These are phyloP conservation scores for Ariopsis seemanni DNA, from an alignment of 2,113 vertebrate genomes.

Conservation along the genomic window DNA sequence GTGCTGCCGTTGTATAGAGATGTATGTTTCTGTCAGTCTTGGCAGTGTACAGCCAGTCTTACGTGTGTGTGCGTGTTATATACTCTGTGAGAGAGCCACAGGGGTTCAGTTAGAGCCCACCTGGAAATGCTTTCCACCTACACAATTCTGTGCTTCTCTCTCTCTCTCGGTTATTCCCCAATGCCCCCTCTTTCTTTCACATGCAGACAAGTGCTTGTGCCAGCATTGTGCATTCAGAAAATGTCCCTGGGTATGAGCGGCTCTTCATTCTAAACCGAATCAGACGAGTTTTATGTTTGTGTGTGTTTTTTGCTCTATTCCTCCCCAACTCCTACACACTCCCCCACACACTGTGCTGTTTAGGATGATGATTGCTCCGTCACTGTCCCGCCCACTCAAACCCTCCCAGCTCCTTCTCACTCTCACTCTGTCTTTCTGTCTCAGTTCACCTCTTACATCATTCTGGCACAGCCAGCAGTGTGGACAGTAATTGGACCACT, in stretches of 20 bases:
- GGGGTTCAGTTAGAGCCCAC: constrained; percentile 57
- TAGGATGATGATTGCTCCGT: constrained; percentile 57
- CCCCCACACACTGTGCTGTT: constrained; percentile 55
- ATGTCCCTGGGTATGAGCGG: constrained; percentile 40
- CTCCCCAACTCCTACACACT: constrained; percentile 44
- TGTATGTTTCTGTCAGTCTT: neutral
- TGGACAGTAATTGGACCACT: constrained; percentile 27
- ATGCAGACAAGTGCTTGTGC: constrained; percentile 27
- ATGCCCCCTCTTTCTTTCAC: constrained; percentile 12
- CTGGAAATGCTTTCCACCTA: constrained; percentile 69
- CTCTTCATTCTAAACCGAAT: constrained; percentile 12
- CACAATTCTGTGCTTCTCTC: constrained; percentile 60
- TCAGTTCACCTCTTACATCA: constrained; percentile 29
- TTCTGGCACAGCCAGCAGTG: constrained; percentile 29
- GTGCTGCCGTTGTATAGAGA: neutral
- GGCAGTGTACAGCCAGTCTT: constrained; percentile 9
- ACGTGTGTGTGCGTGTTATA: constrained; percentile 40
- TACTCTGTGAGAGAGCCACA: constrained; percentile 56
- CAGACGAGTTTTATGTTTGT: neutral
- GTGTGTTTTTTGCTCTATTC: constrained; percentile 11
- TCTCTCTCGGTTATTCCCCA: constrained; percentile 8
- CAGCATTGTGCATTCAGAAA: constrained; percentile 14
- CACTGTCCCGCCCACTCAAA: constrained; percentile 50
- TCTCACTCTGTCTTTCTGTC: neutral
- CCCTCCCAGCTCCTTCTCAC: constrained; percentile 39